A percentile compares a stretch with the other conserved stretches of the same genome.
phyloP scores from a whole-genome alignment of 2,797 vertebrate species.

The Malurus splendens region DNA sequence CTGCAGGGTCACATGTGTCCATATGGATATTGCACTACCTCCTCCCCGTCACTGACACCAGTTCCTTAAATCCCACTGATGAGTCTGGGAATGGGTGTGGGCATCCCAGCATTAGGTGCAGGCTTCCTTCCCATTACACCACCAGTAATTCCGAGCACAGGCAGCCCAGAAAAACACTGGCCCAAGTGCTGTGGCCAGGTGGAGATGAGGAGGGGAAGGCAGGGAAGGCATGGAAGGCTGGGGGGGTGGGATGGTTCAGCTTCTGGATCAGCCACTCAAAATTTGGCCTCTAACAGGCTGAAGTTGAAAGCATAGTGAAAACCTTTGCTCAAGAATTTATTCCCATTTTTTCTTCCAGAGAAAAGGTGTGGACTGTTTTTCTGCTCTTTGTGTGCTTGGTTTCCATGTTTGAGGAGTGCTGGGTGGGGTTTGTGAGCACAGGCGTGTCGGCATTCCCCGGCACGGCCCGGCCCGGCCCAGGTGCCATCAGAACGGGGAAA shows the following conservation, averaged over 20 bases:
- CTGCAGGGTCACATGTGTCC: fast-evolving
- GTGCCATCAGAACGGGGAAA: not conserved
- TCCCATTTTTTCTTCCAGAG: not conserved
- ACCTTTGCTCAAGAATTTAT: not conserved
- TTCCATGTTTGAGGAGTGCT: not conserved
- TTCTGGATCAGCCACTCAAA: not conserved
- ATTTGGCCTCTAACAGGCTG: not conserved
- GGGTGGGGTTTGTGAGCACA: not conserved
- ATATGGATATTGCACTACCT: fast-evolving
- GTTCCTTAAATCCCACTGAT: not conserved
- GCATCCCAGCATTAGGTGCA: fast-evolving
- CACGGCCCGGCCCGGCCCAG: fast-evolving
- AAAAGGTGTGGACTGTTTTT: not conserved
- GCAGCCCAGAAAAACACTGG: not conserved
- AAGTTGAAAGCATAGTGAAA: not conserved
- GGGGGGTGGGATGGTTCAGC: not conserved
- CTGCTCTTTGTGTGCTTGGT: not conserved
- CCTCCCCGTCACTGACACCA: not conserved
- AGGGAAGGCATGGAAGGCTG: not conserved
- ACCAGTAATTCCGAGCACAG: not conserved
- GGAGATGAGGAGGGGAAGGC: not conserved
- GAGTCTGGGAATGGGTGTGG: not conserved
- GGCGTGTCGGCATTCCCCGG: fast-evolving
- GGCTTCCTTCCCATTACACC: not conserved
- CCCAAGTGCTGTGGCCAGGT: not conserved